Conservation (phyloP, 2,113 vertebrate genomes). For the Capreolus pygargus region DNA sequence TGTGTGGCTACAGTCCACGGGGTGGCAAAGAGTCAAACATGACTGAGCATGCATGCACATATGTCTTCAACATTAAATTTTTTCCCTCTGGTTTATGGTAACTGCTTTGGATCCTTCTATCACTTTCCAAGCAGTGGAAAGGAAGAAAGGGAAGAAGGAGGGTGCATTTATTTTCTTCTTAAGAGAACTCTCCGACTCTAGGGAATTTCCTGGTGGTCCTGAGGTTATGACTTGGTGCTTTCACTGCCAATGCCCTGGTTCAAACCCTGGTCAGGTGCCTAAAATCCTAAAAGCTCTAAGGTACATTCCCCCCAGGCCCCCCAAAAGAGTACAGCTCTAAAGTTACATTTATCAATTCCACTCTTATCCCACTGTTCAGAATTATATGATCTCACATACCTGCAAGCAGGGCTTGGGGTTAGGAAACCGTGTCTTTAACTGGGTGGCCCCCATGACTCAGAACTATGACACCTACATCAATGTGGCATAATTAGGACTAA, state of each 20-base stretch:
- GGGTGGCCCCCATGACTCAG: not conserved
- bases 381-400: not conserved
- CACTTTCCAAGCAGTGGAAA: not conserved
- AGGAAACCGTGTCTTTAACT: not conserved
- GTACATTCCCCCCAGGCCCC: fast-evolving
- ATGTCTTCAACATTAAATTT: not conserved
- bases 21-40: not conserved
- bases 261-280: not conserved
- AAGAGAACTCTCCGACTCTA: not conserved
- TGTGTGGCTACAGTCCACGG: not conserved
- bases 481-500: not conserved
- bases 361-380: not conserved
- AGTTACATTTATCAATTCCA: not conserved
- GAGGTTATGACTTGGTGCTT: not conserved
- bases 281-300: not conserved
- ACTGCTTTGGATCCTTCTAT: not conserved
- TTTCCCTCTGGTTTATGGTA: not conserved
- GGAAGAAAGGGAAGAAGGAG: not conserved
- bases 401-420: fast-evolving
- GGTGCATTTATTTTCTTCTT: not conserved
- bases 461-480: not conserved
- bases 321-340: not conserved
- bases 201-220: not conserved
- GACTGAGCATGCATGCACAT: not conserved
- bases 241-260: not conserved